Evolutionary conservation across 2,888 invertebrate genomes (phyloP), one percentile per base, ranked within the genome.

Genomic region (Meteorus cinctellus): DNA sequence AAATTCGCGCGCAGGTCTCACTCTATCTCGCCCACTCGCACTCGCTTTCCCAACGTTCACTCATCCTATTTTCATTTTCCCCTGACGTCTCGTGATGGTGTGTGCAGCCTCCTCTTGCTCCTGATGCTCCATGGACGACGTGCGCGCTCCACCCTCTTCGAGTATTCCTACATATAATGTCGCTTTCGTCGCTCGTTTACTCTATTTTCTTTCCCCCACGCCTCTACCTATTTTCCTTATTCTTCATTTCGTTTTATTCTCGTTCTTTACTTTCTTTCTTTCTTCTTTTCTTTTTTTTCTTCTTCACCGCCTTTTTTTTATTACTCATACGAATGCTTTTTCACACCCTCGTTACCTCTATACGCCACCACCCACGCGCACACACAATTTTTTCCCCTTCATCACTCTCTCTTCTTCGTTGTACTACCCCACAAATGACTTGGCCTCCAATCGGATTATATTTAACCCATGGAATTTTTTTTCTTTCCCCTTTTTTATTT

Each of bases 1-100:
- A 89, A 88, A 88, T 88, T 89, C 84, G 88, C 89, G 89, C 89
- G 89, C 89, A 89, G 87, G 86, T 89, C 88, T 86, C 86, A 83
- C 85, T 79, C 77, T 79, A 62, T 79, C 80, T 65, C 74, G 62
- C 65, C 48, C 55, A 51, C 70, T 71, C 59, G 72, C 55, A 59
- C 72, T 48, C 72, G 60, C 76, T 75, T 74, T 75, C 69, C 72
- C 67, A 74, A 74, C 69, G 55, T 66, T 29, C 27, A 60, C 70
- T 63, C 72, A 74, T 72, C 72, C 69, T 77, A 73, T 66, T 74
- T 55, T 75, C 62, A 36, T 71, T 36, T 12, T 79, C 77, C 78
- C 74, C 78, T 78, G 69, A 72, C 63, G 8, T 55, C 19, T 48
- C 6, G 19, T 55, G 19, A 74, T 76, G 27, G 45, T 41, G n/a